Percentiles rank a stretch among this genome's conserved stretches.
Evolutionary conservation across 1,140 invertebrate species (phyloP).

Genomic region (Calephelis nemesis): DNA sequence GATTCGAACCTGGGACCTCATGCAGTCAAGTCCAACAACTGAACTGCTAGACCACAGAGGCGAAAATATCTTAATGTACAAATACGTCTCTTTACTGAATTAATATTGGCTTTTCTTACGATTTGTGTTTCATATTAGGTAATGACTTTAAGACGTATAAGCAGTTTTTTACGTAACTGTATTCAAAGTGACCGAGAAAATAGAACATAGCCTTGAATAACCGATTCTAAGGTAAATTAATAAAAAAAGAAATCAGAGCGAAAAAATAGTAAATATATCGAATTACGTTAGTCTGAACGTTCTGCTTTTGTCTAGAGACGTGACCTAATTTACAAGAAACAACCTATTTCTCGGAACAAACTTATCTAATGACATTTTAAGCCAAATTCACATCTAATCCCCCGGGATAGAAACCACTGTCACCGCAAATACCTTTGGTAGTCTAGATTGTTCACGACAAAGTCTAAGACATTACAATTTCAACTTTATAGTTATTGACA

Average conservation of each 20-base stretch:
- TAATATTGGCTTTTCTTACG: no score
- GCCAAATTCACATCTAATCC: slow-evolving; percentile 36
- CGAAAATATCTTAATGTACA: no score
- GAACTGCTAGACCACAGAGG: no score
- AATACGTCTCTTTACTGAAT: no score
- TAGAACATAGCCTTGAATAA: not conserved
- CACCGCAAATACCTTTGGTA: slow-evolving; percentile 39
- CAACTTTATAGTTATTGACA: slow-evolving; percentile 37
- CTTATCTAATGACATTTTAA: slow-evolving; percentile 29
- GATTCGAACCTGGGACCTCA: no score
- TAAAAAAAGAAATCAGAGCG: slow-evolving; percentile 32
- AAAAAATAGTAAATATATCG: slow-evolving; percentile 46
- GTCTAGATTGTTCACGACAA: slow-evolving; percentile 38
- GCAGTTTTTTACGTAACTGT: no score
- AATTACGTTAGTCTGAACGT: slow-evolving; percentile 44
- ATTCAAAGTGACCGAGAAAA: no score
- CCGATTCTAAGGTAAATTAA: slow-evolving; percentile 18
- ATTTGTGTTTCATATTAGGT: no score
- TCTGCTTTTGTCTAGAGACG: slow-evolving; percentile 45
- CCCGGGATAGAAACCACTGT: slow-evolving; percentile 32
- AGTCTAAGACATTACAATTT: slow-evolving; percentile 35
- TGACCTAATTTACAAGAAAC: slow-evolving; percentile 58
- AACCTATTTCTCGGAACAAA: slow-evolving; percentile 40
- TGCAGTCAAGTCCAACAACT: no score
- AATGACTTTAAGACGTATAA: no score